Percentiles rank a stretch among this genome's conserved stretches.
Evolutionary conservation across 2,888 invertebrate species (phyloP).

Genomic region (Lasioglossum zephyrum): DNA sequence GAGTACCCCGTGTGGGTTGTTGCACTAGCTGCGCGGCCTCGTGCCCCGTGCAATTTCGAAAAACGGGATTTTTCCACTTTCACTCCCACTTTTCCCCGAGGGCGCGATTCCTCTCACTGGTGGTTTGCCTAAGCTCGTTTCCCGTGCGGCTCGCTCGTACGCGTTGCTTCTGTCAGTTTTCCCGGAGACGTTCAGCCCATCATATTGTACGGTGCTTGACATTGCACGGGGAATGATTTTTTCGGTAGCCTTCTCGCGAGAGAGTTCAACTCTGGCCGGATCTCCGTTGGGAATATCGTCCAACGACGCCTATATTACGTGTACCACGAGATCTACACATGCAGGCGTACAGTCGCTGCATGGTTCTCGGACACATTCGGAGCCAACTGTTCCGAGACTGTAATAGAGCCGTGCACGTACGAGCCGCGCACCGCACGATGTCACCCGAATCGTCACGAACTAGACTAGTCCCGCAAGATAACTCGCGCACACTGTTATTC

Average conservation of each 20-base stretch:
- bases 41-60: constrained; percentile 51
- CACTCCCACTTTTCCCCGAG: constrained; percentile 59
- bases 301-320: constrained; percentile 21
- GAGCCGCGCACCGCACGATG: constrained; percentile 54
- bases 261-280: constrained; percentile 37
- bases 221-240: constrained; percentile 55
- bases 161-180: constrained; percentile 61
- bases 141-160: constrained; percentile 37
- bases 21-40: constrained; percentile 34
- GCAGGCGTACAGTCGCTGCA: constrained; percentile 15
- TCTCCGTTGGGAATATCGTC: constrained; percentile 32
- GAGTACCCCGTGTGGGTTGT: constrained; percentile 13
- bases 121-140: constrained; percentile 44
- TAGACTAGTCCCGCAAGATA: constrained; percentile 39
- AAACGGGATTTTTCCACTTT: constrained; percentile 67
- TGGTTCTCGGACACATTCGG: constrained; percentile 48
- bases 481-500: constrained; percentile 25
- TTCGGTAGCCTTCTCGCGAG: constrained; percentile 30
- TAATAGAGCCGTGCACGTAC: constrained; percentile 41
- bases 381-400: constrained; percentile 39
- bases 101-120: constrained; percentile 55
- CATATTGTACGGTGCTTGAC: constrained; percentile 63
- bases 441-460: constrained; percentile 64
- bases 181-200: constrained; percentile 65
- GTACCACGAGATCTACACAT: constrained; percentile 24